These are phyloP conservation scores for Peromyscus aztecus DNA, from an alignment of 2,797 vertebrate species.

Conservation along the genomic window DNA sequence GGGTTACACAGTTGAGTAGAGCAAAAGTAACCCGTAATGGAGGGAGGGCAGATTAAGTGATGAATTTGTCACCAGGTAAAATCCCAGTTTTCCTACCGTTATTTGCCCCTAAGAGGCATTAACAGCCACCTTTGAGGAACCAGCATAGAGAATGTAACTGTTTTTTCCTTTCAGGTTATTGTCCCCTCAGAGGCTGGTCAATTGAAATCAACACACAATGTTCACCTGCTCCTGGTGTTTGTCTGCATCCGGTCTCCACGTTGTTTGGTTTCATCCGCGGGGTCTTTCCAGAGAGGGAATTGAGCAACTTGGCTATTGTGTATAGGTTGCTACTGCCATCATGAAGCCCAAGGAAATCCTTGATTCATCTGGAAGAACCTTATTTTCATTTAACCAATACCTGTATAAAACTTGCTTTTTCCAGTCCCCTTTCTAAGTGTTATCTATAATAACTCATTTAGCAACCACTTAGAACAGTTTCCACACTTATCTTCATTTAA, in stretches of 20 bases:
- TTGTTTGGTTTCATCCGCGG: background rate
- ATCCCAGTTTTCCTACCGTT: constrained; percentile 40
- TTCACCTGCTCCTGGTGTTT: constrained; percentile 62
- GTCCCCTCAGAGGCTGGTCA: constrained; percentile 65
- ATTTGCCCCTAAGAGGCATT: constrained; percentile 88
- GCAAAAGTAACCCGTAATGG: constrained; percentile 89
- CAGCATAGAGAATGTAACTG: constrained; percentile 87
- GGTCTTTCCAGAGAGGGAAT: background rate
- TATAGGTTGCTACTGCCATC: background rate
- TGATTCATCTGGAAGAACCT: background rate
- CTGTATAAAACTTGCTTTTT: background rate
- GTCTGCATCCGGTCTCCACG: constrained; percentile 35
- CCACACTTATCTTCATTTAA: background rate
- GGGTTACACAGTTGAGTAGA: background rate
- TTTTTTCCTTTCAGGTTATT: constrained; percentile 86
- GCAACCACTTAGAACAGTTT: background rate
- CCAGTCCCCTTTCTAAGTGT: background rate
- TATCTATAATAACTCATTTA: background rate
- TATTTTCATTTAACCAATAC: constrained; percentile 29
- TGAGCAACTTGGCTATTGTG: background rate
- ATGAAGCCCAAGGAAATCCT: constrained; percentile 11
- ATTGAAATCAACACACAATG: background rate
- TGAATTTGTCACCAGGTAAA: constrained; percentile 90
- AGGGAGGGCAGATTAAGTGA: constrained; percentile 88
- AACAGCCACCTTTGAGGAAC: constrained; percentile 89